Base-by-base conservation (phyloP, 2,797 vertebrate species). In the Melanotaenia nigrans region DNA sequence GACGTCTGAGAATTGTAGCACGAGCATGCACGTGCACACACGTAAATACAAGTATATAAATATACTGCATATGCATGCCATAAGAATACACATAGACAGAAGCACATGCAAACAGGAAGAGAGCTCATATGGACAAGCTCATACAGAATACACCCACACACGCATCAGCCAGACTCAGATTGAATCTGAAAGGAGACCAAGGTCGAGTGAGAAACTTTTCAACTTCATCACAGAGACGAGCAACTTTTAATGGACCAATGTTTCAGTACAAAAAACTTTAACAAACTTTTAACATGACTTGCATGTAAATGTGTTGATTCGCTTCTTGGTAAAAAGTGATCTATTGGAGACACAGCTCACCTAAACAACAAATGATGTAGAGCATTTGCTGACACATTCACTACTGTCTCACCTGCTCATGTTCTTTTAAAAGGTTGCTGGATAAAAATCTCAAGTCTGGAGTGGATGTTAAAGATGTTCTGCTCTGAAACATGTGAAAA, bases 1-100 rank as follows among this genome's bases (percentile, higher is more conserved):
- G 81, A 86, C 79, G 54, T 87, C 78, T 71, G 82, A 92, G 84
- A 89, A 86, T 92, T 91, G 90, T 82, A 86, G 79, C 87, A 81
- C 62, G 72, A 67, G 71, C 61, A 45, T 18, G 47, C 75, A 69
- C 16, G 1, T 71, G 66, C 62, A 36, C 36, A 4, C 30, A 75
- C 33, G 51, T 83, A 83, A 71, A 82, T 71, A 84, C n/a, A 76
- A 36, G 71, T 59, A 81, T 64, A 76, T 54, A 74, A 35, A 82
- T 64, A 61, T 35, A 30, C 24, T 20, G 10, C 30, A 73, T 79
- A 64, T 54, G 54, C 53, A 56, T 59, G 18, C 40, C 28, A 51
- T 40, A 60, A 68, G 35, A 75, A 47, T 47, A 76, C 65, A 73
- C 54, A 81, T 58, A 65, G 16, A 64, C 20, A 20, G 32, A 40